Evolutionary conservation across 2,888 invertebrate species (phyloP).

Genomic region (Apamea epomidion): DNA sequence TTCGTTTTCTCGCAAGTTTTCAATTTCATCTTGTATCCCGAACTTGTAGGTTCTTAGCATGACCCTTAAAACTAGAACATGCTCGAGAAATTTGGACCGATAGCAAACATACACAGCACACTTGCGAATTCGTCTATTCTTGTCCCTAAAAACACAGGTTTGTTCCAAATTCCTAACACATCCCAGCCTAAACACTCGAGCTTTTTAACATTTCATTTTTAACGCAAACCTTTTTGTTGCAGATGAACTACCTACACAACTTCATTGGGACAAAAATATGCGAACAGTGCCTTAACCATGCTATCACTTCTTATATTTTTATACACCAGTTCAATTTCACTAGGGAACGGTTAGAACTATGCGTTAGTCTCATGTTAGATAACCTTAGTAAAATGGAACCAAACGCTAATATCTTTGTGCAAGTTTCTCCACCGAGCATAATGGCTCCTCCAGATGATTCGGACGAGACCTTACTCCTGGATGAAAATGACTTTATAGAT

Average conservation of each 20-base stretch:
- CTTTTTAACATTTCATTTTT: constrained; percentile 33
- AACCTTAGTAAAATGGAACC: constrained; percentile 71
- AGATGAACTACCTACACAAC: constrained; percentile 78
- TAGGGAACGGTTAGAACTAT: constrained; percentile 78
- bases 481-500: constrained; percentile 70
- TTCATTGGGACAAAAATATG: constrained; percentile 85
- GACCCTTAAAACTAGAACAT: neutral
- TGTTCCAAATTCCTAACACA: constrained; percentile 5
- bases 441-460: constrained; percentile 72
- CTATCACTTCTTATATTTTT: constrained; percentile 82
- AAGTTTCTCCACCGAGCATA: constrained; percentile 79
- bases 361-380: constrained; percentile 78
- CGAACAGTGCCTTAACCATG: constrained; percentile 81
- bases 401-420: constrained; percentile 78
- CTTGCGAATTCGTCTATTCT: constrained; percentile 38
- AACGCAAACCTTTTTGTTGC: constrained; percentile 78
- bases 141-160: constrained; percentile 33
- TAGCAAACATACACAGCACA: neutral
- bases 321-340: constrained; percentile 77
- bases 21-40: neutral
- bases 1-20: neutral
- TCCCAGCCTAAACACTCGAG: neutral
- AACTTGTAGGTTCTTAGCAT: neutral
- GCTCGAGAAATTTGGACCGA: neutral
- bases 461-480: constrained; percentile 69